phyloP scores from a whole-genome alignment of 92 coral and sea anemone species.

The Actinostola sp. region DNA sequence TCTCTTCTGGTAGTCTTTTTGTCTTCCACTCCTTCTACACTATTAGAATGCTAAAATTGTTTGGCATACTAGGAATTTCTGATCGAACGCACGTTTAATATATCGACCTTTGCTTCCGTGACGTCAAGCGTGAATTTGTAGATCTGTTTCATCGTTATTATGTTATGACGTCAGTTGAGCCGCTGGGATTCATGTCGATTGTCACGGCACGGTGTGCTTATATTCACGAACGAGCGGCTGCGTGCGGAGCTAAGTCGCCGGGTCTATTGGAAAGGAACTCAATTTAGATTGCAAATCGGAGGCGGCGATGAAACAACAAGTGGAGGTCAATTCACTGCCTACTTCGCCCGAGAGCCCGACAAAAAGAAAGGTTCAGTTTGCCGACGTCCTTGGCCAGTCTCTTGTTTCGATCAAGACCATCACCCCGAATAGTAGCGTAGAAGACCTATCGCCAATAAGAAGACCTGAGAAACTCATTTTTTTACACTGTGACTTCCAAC shows the following conservation, averaged over 20 bases:
- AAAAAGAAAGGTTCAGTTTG: constrained; percentile 88
- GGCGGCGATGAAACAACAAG: constrained; percentile 1
- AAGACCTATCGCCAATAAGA: constrained; percentile 44
- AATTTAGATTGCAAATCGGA: too few species aligned
- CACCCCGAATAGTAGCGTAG: constrained; percentile 89
- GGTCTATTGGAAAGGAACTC: too few species aligned
- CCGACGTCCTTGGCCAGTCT: constrained; percentile 89
- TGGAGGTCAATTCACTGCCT: neutral
- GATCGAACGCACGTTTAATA: too few species aligned
- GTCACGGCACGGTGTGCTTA: neutral
- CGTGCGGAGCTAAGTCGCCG: neutral
- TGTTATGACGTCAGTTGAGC: neutral
- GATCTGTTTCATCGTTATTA: too few species aligned
- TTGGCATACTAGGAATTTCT: too few species aligned
- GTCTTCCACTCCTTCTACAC: too few species aligned
- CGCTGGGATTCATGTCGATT: neutral
- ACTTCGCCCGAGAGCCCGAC: constrained; percentile 27
- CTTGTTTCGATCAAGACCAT: constrained; percentile 88
- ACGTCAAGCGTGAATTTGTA: neutral
- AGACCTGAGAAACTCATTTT: constrained; percentile 43
- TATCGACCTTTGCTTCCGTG: neutral
- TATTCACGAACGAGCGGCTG: neutral
- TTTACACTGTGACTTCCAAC: constrained; percentile 59
- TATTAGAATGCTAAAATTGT: too few species aligned
- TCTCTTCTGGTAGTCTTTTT: too few species aligned